These are phyloP conservation scores for Chiroxiphia lanceolata DNA, from an alignment of 2,797 vertebrate genomes.

Conservation along the genomic window DNA sequence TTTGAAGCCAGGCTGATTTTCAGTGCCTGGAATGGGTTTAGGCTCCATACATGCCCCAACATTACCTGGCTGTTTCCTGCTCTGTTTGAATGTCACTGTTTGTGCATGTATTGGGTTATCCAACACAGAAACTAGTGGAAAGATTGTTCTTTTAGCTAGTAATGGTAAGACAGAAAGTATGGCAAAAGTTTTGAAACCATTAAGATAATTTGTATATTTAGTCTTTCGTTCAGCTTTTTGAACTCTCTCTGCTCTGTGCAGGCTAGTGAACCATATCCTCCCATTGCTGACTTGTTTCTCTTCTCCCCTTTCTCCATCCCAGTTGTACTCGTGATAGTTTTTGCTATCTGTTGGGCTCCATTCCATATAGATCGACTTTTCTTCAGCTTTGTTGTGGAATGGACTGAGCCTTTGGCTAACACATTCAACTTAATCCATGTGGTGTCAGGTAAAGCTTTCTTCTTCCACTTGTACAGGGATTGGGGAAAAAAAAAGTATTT, in stretches of 20 bases:
- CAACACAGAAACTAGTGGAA: not conserved
- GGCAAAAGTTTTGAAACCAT: not conserved
- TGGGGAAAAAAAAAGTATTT: not conserved
- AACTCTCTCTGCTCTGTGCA: not conserved
- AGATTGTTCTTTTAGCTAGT: not conserved
- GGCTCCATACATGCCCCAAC: not conserved
- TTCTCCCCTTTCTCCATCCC: not conserved
- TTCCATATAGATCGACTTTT: slow-evolving; percentile 79
- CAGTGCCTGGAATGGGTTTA: not conserved
- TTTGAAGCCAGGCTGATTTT: not conserved
- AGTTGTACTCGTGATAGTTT: slow-evolving; percentile 78
- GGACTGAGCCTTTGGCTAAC: slow-evolving; percentile 77
- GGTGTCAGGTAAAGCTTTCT: slow-evolving; percentile 74
- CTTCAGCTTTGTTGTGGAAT: slow-evolving; percentile 80
- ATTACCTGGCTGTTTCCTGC: not conserved
- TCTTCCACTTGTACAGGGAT: not conserved
- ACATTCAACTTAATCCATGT: slow-evolving; percentile 79
- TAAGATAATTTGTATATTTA: not conserved
- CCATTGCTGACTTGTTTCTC: not conserved
- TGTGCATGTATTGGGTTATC: not conserved
- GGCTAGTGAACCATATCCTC: not conserved
- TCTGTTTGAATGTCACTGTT: not conserved
- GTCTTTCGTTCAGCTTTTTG: not conserved
- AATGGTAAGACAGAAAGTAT: not conserved
- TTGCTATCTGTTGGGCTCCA: slow-evolving; percentile 79